Base-by-base conservation (phyloP, 2,888 invertebrate species). In the Stenoptilia bipunctidactyla region DNA sequence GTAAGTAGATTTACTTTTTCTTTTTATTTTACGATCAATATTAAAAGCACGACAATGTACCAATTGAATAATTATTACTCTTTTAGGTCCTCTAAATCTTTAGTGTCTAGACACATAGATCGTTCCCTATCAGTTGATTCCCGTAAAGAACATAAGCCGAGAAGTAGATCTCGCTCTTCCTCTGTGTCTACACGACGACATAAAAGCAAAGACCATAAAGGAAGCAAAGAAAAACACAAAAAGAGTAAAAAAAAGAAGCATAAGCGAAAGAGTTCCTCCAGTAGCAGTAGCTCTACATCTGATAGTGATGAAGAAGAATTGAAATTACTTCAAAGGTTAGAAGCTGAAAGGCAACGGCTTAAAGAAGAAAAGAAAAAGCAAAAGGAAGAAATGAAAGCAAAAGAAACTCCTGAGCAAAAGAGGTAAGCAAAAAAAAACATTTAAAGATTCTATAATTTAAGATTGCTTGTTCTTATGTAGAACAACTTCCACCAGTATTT, bases 361-460 rank as follows among this genome's bases (percentile, higher is more conserved):
- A 72, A 87, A 6, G 87, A 91, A 15, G 90, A 92, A 36, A 87
- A 86, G 39, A 87, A 85, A 43, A 87, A 87, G 1, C 84, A 88
- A 42, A 95, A 94, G 53, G 93, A 93, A 51, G 56, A 89, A 39
- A 61, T 90, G 61, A 99, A 99, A 71, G 91, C 93, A 0, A 90
- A 90, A 40, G 98, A 99, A 82, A 97, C 97, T 0, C 94, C 98
- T 0, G 98, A 97, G 68, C 97, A 99, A 65, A 98, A 98, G 65
- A 84, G 88, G 84, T 82, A 48, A 15, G 20, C n/a, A n/a, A n/a
- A n/a, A n/a, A n/a, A n/a, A n/a, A n/a, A n/a, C n/a, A n/a, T n/a
- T n/a, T n/a, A n/a, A n/a, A n/a, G n/a, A n/a, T n/a, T n/a, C n/a
- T n/a, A n/a, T n/a, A n/a, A n/a, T n/a, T n/a, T n/a, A n/a, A n/a